Conservation (phyloP, 2,888 invertebrate species). For the Hedya salicella region DNA sequence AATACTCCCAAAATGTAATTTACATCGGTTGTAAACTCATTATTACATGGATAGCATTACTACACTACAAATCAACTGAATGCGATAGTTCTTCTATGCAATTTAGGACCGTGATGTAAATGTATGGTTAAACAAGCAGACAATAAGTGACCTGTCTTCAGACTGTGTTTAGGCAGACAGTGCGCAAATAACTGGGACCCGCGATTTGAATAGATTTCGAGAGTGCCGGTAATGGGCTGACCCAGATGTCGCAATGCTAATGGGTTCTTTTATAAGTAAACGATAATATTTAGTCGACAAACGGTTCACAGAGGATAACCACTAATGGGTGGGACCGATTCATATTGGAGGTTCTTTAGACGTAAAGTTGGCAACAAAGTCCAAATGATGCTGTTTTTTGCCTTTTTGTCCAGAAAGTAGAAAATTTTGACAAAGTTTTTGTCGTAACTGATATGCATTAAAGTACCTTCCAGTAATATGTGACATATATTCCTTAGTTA, state of each 20-base stretch:
- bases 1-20: too few species aligned
- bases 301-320: not conserved
- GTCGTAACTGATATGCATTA: too few species aligned
- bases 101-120: not conserved
- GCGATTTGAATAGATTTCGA: conserved; percentile 33
- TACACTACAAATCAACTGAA: not conserved
- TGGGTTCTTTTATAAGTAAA: conserved; percentile 24
- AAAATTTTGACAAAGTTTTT: too few species aligned
- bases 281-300: conserved; percentile 18
- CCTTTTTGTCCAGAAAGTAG: too few species aligned
- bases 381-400: too few species aligned
- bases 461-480: too few species aligned
- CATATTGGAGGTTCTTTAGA: not conserved
- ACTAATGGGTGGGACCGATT: not conserved
- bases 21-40: too few species aligned
- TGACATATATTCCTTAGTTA: too few species aligned
- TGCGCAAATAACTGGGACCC: conserved; percentile 2
- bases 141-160: conserved; percentile 4
- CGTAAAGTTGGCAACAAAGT: too few species aligned
- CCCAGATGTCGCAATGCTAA: conserved; percentile 17
- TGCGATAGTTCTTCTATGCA: not conserved
- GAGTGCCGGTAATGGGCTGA: conserved; percentile 10
- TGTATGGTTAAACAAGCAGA: not conserved
- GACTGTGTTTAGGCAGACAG: conserved; percentile 16
- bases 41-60: too few species aligned